Evolutionary conservation across 2,888 invertebrate species (phyloP), one percentile per base, ranked within the genome.

Genomic region (Pollenia labialis): DNA sequence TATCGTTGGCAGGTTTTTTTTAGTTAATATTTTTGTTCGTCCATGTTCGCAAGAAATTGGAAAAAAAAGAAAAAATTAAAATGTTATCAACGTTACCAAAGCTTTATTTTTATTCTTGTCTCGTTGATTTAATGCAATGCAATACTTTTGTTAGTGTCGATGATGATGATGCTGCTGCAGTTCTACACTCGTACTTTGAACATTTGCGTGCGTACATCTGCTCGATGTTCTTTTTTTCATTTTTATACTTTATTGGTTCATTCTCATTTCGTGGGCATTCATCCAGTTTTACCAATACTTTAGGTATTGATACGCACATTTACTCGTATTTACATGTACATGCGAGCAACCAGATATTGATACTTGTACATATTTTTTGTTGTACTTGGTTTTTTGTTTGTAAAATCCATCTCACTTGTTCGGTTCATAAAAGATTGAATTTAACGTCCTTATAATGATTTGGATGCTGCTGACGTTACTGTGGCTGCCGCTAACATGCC

Each of bases 71-170:
- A 18, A 48, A 32, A 68, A 60, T 68, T 72, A 50, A 75, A 52
- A 74, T 75, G 71, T 83, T 83, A 76, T 80, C 81, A 77, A 77
- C 87, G 56, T 84, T 68, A 68, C 64, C 77, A 71, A 76, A 77
- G 76, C 81, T 76, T 48, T 79, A 79, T 82, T 62, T 80, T 80
- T 69, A 80, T 84, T 74, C 84, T 81, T 84, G 84, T 81, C 81
- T 87, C 72, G 77, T 68, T 87, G 84, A 84, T 87, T 87, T 84
- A 87, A 87, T 76, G 81, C 84, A 77, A 87, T 76, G 75, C 75
- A 79, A 79, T 69, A 50, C 64, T 48, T 66, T 66, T 79, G 72
- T 23, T 42, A 64, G 18, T 69, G 44, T 44, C 54, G 23, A 44
- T 64, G 23, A 8, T 64, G 23, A 8, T 71, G 44, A 32, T 62